These are phyloP conservation scores for Drosophila atripex DNA, from an alignment of 2,888 invertebrate genomes.

Conservation along the genomic window DNA sequence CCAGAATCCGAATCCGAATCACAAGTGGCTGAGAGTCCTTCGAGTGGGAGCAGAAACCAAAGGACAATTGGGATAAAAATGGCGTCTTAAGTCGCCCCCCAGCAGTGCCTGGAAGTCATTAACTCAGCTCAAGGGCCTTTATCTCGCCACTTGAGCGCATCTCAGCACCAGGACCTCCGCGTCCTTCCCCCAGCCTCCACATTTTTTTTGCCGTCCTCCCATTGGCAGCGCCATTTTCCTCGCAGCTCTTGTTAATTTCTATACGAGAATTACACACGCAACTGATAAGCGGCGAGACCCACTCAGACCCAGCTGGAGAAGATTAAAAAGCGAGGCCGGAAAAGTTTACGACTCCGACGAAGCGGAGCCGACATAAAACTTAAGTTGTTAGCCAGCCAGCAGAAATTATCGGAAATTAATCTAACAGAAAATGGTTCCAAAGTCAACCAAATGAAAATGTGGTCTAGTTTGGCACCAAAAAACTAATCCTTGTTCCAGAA, in stretches of 20 bases:
- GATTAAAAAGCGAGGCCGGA: slow-evolving; percentile 63
- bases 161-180: slow-evolving; percentile 18
- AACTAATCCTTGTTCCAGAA: background rate
- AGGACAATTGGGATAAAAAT: slow-evolving; percentile 68
- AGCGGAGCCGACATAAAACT: slow-evolving; percentile 70
- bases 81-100: slow-evolving; percentile 75
- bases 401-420: slow-evolving; percentile 31
- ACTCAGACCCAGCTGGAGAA: slow-evolving; percentile 32
- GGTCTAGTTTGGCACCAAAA: background rate
- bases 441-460: background rate
- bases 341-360: slow-evolving; percentile 65
- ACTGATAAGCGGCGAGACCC: slow-evolving; percentile 63
- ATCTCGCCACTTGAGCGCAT: slow-evolving; percentile 74
- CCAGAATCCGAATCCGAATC: slow-evolving; percentile 42
- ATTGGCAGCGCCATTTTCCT: slow-evolving; percentile 64
- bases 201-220: slow-evolving; percentile 36
- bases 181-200: background rate
- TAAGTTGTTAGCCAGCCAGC: slow-evolving; percentile 35
- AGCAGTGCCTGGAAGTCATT: slow-evolving; percentile 66
- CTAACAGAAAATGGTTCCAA: background rate
- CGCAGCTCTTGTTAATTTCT: slow-evolving; percentile 74
- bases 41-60: slow-evolving; percentile 23
- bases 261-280: slow-evolving; percentile 78
- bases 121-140: slow-evolving; percentile 77
- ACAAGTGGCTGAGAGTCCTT: slow-evolving; percentile 31